These are phyloP conservation scores for Yponomeuta evonymella DNA, from an alignment of 2,888 invertebrate genomes.

Conservation along the genomic window DNA sequence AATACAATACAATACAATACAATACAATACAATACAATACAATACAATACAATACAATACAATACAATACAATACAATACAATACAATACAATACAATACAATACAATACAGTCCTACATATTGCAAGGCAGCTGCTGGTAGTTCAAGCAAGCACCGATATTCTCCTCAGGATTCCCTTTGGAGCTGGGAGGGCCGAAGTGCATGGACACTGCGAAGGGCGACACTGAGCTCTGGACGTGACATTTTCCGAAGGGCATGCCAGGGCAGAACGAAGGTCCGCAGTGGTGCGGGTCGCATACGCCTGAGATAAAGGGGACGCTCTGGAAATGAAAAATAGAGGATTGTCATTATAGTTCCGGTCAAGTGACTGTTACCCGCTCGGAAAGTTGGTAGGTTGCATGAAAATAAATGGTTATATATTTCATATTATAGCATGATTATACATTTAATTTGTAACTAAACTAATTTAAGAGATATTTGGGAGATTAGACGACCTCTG, in stretches of 20 bases:
- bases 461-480: too few species aligned
- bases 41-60: too few species aligned
- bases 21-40: too few species aligned
- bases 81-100: too few species aligned
- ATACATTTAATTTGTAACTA: too few species aligned
- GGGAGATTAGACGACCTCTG: too few species aligned
- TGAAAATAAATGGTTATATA: too few species aligned
- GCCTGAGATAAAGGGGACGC: constrained; percentile 74
- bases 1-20: too few species aligned
- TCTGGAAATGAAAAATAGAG: constrained; percentile 51
- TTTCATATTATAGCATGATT: too few species aligned
- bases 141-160: constrained; percentile 86
- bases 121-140: constrained; percentile 83
- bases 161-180: constrained; percentile 87
- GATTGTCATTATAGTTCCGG: neutral
- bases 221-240: constrained; percentile 84
- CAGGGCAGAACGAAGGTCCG: constrained; percentile 82
- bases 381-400: too few species aligned
- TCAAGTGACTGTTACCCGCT: neutral
- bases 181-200: constrained; percentile 82
- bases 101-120: neutral
- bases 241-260: constrained; percentile 63
- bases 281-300: constrained; percentile 88
- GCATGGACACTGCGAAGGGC: constrained; percentile 86
- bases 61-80: too few species aligned